A percentile compares a stretch with the other conserved stretches of the same genome.
These are phyloP conservation scores for Globicephala melas DNA, from an alignment of 2,113 vertebrate genomes.

Conservation along the genomic window DNA sequence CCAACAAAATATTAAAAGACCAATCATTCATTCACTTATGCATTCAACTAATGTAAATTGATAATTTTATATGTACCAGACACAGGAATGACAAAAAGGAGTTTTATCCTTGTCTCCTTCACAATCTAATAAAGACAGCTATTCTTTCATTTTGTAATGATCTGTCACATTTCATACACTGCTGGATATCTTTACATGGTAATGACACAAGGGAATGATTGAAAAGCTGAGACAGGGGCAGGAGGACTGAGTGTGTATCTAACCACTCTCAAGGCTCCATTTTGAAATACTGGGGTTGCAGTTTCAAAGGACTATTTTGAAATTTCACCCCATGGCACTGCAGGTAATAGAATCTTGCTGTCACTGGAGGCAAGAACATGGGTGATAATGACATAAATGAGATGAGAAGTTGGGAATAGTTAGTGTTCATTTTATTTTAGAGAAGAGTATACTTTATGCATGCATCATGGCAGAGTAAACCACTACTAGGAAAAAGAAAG, in stretches of 20 bases:
- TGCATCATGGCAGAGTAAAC: background rate
- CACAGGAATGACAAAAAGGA: background rate
- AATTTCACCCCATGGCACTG: background rate
- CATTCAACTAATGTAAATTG: background rate
- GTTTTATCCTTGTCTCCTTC: background rate
- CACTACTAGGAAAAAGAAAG: background rate
- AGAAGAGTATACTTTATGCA: background rate
- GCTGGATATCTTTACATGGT: background rate
- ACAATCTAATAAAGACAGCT: background rate
- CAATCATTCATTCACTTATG: background rate
- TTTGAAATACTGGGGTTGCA: conserved; percentile 20
- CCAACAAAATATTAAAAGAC: background rate
- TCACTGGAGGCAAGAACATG: background rate
- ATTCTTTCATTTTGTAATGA: conserved; percentile 2
- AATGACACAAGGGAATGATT: conserved; percentile 27
- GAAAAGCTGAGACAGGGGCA: background rate
- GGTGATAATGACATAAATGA: conserved; percentile 8
- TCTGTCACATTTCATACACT: background rate
- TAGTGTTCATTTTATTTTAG: conserved; percentile 46
- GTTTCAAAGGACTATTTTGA: conserved; percentile 47
- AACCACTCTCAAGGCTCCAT: conserved; percentile 21
- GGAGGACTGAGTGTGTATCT: background rate
- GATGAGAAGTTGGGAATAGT: conserved; percentile 14
- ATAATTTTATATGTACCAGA: background rate
- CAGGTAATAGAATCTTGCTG: conserved; percentile 29